Evolutionary conservation across 2,888 invertebrate species (phyloP).

Genomic region (Augiades crinisus): DNA sequence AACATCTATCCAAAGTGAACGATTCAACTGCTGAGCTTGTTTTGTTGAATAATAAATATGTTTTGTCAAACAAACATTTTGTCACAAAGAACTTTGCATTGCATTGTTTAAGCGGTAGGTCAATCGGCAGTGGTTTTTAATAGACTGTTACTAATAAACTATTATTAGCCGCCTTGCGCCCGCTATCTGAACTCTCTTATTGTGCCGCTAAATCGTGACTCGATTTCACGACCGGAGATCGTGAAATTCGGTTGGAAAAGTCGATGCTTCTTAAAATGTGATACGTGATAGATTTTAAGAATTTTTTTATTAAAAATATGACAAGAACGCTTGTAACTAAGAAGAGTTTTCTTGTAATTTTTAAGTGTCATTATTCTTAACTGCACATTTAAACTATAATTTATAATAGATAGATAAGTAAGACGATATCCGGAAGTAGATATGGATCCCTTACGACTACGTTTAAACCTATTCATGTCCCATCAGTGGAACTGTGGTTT

Average conservation of each 20-base stretch:
- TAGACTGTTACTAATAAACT: constrained; percentile 14
- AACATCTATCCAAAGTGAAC: too few relatives aligned
- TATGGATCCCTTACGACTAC: too few relatives aligned
- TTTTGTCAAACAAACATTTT: neutral
- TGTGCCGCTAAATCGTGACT: constrained; percentile 9
- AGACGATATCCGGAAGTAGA: too few relatives aligned
- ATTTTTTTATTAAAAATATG: too few relatives aligned
- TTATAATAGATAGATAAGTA: too few relatives aligned
- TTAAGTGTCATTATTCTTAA: too few relatives aligned
- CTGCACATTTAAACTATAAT: too few relatives aligned
- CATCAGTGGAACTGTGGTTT: too few relatives aligned
- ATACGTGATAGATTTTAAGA: neutral
- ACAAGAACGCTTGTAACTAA: too few relatives aligned
- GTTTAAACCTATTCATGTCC: too few relatives aligned
- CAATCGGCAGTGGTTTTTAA: constrained; percentile 22
- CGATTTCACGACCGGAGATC: neutral
- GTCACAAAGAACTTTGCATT: neutral
- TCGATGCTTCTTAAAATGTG: too few relatives aligned
- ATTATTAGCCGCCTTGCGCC: constrained; percentile 15
- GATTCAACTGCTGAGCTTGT: neutral
- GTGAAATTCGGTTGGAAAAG: neutral
- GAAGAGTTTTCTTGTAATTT: too few relatives aligned
- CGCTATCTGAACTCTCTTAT: constrained; percentile 5
- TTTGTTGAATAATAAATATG: neutral
- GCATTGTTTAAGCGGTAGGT: constrained; percentile 1